Conservation (phyloP, 2,113 vertebrate genomes). For the Myodes glareolus region DNA sequence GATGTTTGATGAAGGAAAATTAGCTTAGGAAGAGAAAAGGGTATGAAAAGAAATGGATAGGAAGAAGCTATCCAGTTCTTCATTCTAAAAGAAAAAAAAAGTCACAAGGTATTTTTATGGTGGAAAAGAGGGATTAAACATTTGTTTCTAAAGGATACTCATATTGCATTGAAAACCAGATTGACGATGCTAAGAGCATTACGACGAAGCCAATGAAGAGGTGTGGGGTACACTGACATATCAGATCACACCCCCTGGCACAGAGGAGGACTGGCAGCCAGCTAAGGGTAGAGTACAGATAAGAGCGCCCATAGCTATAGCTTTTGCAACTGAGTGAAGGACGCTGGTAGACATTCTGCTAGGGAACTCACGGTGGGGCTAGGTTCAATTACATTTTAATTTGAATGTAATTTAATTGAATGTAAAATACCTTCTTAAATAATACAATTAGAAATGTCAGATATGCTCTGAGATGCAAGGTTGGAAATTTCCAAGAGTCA, state of each 20-base stretch:
- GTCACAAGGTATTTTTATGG: background rate
- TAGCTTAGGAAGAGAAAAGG: background rate
- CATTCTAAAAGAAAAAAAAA: conserved; percentile 9
- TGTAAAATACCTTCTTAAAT: conserved; percentile 12
- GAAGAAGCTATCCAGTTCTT: background rate
- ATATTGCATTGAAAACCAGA: background rate
- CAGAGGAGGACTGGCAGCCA: background rate
- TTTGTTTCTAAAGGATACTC: background rate
- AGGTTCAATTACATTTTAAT: conserved; percentile 45
- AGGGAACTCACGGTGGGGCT: background rate
- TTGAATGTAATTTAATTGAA: conserved; percentile 40
- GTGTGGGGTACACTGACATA: background rate
- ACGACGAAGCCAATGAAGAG: background rate
- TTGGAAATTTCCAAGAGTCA: background rate
- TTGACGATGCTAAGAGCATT: background rate
- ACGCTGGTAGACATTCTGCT: background rate
- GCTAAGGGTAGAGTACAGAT: background rate
- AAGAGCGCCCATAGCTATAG: background rate
- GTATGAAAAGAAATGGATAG: background rate
- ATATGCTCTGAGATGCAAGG: background rate
- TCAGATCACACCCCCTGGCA: background rate
- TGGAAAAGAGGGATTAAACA: background rate
- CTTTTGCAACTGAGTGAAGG: background rate
- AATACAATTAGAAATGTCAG: background rate
- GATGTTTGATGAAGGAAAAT: background rate